Evolutionary conservation across 2,797 vertebrate genomes (phyloP).

Genomic region (Hybognathus amarus): DNA sequence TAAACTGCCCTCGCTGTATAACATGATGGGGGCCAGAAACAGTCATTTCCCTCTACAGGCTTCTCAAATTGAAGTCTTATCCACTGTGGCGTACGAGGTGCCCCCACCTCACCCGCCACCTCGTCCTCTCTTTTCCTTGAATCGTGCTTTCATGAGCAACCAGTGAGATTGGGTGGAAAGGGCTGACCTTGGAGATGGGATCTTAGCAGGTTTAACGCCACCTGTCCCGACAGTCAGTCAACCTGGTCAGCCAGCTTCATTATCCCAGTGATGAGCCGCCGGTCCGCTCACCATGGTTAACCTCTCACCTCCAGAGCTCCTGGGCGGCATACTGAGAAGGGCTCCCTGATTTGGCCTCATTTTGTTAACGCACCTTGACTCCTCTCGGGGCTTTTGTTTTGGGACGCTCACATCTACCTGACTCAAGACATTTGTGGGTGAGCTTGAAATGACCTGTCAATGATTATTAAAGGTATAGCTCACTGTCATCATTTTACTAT

Average conservation of each 20-base stretch:
- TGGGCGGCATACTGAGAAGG: slow-evolving; percentile 21
- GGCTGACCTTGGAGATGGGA: slow-evolving; percentile 67
- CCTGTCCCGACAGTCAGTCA: slow-evolving; percentile 58
- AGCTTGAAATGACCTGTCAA: slow-evolving; percentile 8
- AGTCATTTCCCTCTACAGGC: slow-evolving; percentile 76
- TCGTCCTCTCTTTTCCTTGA: slow-evolving; percentile 62
- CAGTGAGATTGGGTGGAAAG: slow-evolving; percentile 67
- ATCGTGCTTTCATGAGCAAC: slow-evolving; percentile 72
- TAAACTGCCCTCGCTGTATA: slow-evolving; percentile 74
- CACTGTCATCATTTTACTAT: neutral
- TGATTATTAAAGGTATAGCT: neutral
- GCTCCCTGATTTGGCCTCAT: slow-evolving; percentile 50
- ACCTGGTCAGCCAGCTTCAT: slow-evolving; percentile 53
- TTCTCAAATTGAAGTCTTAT: slow-evolving; percentile 80
- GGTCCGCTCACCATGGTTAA: slow-evolving; percentile 59
- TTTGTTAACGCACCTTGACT: slow-evolving; percentile 46
- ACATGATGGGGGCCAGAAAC: slow-evolving; percentile 77
- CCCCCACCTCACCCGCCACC: slow-evolving; percentile 43
- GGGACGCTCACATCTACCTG: slow-evolving; percentile 1
- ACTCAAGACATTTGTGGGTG: neutral
- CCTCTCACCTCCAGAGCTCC: slow-evolving; percentile 52
- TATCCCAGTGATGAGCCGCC: slow-evolving; percentile 57
- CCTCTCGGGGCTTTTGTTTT: slow-evolving; percentile 10
- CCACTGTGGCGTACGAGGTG: slow-evolving; percentile 64
- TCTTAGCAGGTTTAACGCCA: slow-evolving; percentile 66